Percentiles rank a stretch among this genome's conserved stretches.
phyloP scores from a whole-genome alignment of 2,888 invertebrate species.

The Pollenia angustigena region DNA sequence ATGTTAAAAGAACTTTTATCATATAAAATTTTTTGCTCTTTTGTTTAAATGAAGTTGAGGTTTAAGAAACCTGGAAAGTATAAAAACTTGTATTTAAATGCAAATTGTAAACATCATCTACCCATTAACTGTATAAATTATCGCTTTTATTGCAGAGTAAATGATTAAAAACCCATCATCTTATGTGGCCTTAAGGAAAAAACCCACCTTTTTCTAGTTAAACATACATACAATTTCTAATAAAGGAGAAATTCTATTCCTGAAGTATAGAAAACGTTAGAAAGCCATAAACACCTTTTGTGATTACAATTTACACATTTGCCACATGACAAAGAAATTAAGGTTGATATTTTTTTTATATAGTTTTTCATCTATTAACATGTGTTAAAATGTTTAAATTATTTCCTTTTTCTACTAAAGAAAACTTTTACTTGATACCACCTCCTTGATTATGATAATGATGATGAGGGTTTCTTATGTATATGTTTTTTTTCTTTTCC shows the following conservation, averaged over 20 bases:
- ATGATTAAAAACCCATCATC: constrained; percentile 25
- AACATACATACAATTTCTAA: constrained; percentile 28
- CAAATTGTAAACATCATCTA: not conserved
- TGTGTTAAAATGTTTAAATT: constrained; percentile 46
- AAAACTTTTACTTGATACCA: constrained; percentile 48
- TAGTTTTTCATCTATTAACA: constrained; percentile 21
- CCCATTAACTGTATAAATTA: constrained; percentile 23
- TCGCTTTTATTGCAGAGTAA: constrained; percentile 27
- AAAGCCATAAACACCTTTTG: constrained; percentile 67
- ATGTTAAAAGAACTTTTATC: too few species aligned
- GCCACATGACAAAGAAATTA: constrained; percentile 30
- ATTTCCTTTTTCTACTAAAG: constrained; percentile 5
- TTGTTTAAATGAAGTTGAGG: not conserved
- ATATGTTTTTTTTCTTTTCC: not conserved
- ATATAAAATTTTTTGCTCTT: not conserved
- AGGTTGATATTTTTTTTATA: constrained; percentile 36
- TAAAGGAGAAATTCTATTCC: constrained; percentile 45
- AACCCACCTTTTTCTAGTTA: constrained; percentile 23
- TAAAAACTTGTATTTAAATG: not conserved
- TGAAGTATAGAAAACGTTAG: constrained; percentile 23
- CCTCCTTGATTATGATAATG: constrained; percentile 32
- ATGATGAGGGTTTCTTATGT: constrained; percentile 28
- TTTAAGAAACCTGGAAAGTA: not conserved
- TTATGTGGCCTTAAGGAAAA: constrained; percentile 29
- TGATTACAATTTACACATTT: constrained; percentile 28